Evolutionary conservation across 1,140 invertebrate species (phyloP).

Genomic region (Megathymus violae): DNA sequence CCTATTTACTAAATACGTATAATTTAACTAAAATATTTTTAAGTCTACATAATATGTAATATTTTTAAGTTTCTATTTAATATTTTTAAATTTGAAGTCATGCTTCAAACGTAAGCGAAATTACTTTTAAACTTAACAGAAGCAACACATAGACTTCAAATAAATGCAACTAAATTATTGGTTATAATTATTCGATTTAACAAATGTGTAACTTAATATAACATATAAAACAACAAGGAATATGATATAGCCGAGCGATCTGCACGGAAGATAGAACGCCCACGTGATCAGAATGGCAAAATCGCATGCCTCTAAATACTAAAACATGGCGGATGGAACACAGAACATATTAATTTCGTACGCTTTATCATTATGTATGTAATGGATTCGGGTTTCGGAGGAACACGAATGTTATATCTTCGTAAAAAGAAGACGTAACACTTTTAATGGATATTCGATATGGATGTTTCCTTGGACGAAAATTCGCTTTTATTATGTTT

Average conservation of each 20-base stretch:
- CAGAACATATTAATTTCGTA: slow-evolving; percentile 46
- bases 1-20: no score
- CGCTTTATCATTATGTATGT: slow-evolving; percentile 17
- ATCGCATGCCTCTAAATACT: slow-evolving; percentile 47
- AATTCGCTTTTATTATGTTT: not conserved
- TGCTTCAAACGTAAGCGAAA: no score
- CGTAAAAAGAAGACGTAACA: slow-evolving; percentile 1
- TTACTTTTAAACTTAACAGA: no score
- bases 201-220: no score
- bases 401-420: slow-evolving; percentile 18
- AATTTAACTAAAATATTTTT: no score
- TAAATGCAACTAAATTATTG: no score
- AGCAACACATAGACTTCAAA: no score
- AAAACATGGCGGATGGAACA: slow-evolving; percentile 43
- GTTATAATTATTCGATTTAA: no score
- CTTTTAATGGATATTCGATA: slow-evolving; percentile 7
- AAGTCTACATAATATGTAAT: no score
- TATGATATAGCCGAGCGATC: not conserved
- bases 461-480: not conserved
- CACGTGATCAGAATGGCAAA: slow-evolving; percentile 31
- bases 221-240: no score
- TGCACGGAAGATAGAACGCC: not conserved
- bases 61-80: no score
- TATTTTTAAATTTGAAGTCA: no score
- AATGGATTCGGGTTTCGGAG: slow-evolving; percentile 20